phyloP scores from a whole-genome alignment of 1,140 invertebrate genomes.

The Drosophila navojoa region DNA sequence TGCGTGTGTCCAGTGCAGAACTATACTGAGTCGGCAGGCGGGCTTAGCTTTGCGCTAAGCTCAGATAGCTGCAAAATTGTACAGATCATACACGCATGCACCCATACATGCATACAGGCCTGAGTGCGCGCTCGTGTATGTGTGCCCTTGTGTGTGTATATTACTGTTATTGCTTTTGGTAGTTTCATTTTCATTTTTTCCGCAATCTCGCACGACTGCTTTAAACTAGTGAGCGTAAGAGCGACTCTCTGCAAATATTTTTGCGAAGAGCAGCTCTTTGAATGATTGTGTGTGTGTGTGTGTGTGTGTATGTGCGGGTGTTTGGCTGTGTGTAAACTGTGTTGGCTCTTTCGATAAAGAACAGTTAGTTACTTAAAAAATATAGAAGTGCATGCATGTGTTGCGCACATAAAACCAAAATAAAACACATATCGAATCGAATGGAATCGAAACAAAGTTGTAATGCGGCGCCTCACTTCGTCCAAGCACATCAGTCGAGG shows the following conservation, averaged over 20 bases:
- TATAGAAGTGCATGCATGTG: conserved; percentile 19
- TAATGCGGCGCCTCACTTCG: conserved; percentile 35
- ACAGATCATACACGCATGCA: background rate
- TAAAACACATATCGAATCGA: conserved; percentile 13
- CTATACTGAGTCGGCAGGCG: background rate
- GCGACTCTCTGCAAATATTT: conserved; percentile 14
- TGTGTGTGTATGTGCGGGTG: background rate
- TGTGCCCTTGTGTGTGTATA: background rate
- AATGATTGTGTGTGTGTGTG: too few relatives aligned
- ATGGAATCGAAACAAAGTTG: conserved; percentile 55
- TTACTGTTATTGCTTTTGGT: conserved; percentile 3
- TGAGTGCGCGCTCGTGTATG: background rate
- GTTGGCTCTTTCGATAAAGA: conserved; percentile 38
- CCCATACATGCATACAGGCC: background rate
- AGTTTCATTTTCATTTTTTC: conserved; percentile 27
- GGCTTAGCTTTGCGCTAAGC: background rate
- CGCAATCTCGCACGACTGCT: conserved; percentile 8
- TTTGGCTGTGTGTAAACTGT: background rate
- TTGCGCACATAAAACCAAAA: conserved; percentile 6
- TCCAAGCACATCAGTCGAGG: conserved; percentile 31
- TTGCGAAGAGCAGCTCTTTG: background rate
- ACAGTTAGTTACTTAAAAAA: conserved; percentile 40
- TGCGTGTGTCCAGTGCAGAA: background rate
- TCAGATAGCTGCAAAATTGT: background rate
- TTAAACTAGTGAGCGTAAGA: conserved; percentile 10